Conservation (phyloP, 2,888 invertebrate species). For the Disparrhopalites patrizii region DNA sequence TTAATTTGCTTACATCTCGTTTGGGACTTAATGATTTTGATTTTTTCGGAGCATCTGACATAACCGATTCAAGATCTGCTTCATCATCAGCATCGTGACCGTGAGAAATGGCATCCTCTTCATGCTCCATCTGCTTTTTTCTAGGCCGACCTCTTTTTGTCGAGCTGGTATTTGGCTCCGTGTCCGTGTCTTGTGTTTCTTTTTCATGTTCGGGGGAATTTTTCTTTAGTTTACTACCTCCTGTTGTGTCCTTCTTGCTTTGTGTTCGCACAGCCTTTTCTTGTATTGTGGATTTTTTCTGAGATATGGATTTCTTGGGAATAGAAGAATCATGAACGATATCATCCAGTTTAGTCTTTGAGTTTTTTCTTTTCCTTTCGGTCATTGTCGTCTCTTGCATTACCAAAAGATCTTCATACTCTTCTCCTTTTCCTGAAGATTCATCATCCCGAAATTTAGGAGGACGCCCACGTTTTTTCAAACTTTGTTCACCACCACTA, state of each 20-base stretch:
- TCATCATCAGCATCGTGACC: slow-evolving; percentile 39
- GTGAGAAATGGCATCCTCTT: slow-evolving; percentile 19
- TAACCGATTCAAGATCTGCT: slow-evolving; percentile 31
- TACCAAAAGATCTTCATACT: slow-evolving; percentile 20
- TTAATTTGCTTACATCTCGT: slow-evolving; percentile 8
- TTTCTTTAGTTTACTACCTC: slow-evolving; percentile 8
- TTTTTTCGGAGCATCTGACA: background rate
- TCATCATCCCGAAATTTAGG: slow-evolving; percentile 24
- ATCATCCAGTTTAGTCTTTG: background rate
- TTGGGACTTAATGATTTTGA: slow-evolving; percentile 36
- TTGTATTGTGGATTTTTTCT: slow-evolving; percentile 10
- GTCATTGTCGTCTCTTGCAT: slow-evolving; percentile 15
- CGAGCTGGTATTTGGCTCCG: slow-evolving; percentile 4
- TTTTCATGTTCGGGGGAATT: slow-evolving; percentile 1
- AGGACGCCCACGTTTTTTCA: slow-evolving; percentile 30
- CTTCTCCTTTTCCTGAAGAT: slow-evolving; percentile 12
- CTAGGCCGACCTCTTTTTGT: slow-evolving; percentile 25
- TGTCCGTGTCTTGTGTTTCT: background rate
- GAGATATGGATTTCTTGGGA: slow-evolving; percentile 8
- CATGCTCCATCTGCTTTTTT: slow-evolving; percentile 15
- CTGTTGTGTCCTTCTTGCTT: slow-evolving; percentile 24
- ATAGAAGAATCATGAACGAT: too few species aligned
- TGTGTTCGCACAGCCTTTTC: background rate
- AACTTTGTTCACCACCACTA: slow-evolving; percentile 11
- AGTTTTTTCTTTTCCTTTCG: background rate